Evolutionary conservation across 2,113 vertebrate species (phyloP).

Genomic region (Sphyrna mokarran): DNA sequence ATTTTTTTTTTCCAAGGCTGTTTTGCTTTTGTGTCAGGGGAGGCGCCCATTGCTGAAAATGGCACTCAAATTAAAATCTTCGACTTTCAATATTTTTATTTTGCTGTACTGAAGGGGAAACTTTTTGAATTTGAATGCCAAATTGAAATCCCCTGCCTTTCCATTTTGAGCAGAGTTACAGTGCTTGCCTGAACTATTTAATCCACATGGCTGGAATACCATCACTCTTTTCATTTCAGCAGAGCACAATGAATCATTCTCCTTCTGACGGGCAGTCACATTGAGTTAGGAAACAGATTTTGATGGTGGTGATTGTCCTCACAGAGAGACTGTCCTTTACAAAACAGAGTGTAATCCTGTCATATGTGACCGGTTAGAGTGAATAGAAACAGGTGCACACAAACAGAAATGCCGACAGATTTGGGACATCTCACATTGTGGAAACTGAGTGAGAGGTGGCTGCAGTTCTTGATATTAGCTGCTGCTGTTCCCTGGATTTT

Average conservation of each 20-base stretch:
- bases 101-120: background rate
- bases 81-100: background rate
- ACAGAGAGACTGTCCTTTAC: slow-evolving; percentile 29
- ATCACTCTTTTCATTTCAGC: background rate
- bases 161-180: background rate
- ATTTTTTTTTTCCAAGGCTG: slow-evolving; percentile 13
- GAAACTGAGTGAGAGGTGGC: background rate
- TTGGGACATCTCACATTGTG: background rate
- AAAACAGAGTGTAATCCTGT: slow-evolving; percentile 29
- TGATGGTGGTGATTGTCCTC: slow-evolving; percentile 31
- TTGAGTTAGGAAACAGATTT: slow-evolving; percentile 33
- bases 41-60: background rate
- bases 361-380: slow-evolving; percentile 6
- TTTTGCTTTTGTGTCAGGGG: slow-evolving; percentile 34
- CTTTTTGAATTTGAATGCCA: background rate
- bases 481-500: background rate
- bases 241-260: slow-evolving; percentile 1
- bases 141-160: slow-evolving; percentile 13
- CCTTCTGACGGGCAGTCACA: slow-evolving; percentile 29
- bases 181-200: background rate
- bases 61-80: slow-evolving; percentile 22
- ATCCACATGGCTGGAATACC: slow-evolving; percentile 15
- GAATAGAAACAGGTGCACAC: slow-evolving; percentile 30
- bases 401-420: background rate
- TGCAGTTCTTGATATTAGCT: background rate